These are phyloP conservation scores for Okapia johnstoni DNA, from an alignment of 2,113 vertebrate species.

Conservation along the genomic window DNA sequence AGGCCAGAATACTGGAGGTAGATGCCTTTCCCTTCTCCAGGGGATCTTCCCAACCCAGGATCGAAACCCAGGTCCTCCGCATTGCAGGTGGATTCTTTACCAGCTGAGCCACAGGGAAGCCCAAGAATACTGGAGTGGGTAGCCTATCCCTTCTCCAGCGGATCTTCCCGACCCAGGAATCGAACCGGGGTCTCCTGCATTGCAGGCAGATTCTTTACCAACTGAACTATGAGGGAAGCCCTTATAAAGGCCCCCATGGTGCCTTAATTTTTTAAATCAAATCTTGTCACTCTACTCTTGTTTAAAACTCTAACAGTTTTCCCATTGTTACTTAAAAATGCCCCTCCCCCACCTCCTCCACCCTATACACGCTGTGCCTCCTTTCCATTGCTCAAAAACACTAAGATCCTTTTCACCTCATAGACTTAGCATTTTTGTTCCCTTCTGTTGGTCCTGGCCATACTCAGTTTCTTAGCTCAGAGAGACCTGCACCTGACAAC, in stretches of 20 bases:
- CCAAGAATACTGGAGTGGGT: not conserved
- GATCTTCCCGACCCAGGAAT: not conserved
- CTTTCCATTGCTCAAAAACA: conserved; percentile 19
- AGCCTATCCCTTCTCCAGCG: not conserved
- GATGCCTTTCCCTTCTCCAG: not conserved
- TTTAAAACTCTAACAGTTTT: conserved; percentile 25
- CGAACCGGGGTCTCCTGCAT: not conserved
- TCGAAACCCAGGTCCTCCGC: not conserved
- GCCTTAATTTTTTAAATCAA: not conserved
- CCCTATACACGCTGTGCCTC: not conserved
- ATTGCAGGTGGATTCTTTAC: not conserved
- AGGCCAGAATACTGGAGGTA: not conserved
- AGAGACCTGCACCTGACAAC: not conserved
- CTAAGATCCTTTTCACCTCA: not conserved
- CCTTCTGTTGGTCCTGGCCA: not conserved
- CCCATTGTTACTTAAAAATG: not conserved
- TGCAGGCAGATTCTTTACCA: not conserved
- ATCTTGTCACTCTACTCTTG: not conserved
- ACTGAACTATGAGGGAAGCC: not conserved
- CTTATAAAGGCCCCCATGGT: not conserved
- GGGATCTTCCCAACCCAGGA: not conserved
- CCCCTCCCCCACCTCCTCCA: not conserved
- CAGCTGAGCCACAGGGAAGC: not conserved
- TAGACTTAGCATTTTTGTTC: not conserved
- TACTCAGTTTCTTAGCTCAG: conserved; percentile 11